Percentiles rank a stretch among this genome's conserved stretches.
Evolutionary conservation across 2,888 invertebrate genomes (phyloP).

Genomic region (Caenorhabditis sp.): DNA sequence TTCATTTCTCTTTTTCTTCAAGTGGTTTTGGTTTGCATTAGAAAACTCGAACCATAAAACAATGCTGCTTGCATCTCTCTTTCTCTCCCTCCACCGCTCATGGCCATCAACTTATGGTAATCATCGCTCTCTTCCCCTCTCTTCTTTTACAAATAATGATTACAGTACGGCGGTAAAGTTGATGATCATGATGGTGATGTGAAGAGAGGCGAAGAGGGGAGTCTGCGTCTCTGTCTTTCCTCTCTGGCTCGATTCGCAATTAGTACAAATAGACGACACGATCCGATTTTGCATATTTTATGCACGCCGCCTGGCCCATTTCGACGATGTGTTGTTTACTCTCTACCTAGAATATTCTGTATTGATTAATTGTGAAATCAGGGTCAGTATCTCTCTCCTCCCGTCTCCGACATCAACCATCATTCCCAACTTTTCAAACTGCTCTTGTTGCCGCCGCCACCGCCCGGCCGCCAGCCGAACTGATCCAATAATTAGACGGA

Average conservation of each 20-base stretch:
- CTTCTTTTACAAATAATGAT: conserved; percentile 32
- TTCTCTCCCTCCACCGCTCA: neutral
- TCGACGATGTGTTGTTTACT: conserved; percentile 23
- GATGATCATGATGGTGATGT: too few relatives aligned
- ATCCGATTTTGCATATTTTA: conserved; percentile 62
- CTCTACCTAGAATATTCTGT: conserved; percentile 9
- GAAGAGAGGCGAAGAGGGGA: too few relatives aligned
- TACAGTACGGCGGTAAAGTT: conserved; percentile 11
- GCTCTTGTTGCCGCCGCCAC: neutral
- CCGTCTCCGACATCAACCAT: neutral
- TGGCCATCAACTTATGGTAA: conserved; percentile 26
- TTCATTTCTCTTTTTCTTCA: neutral
- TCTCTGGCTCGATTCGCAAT: conserved; percentile 40
- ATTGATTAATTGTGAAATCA: conserved; percentile 25
- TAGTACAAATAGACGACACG: conserved; percentile 44
- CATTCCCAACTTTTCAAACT: neutral
- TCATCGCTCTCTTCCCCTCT: neutral
- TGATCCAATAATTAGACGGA: conserved; percentile 57
- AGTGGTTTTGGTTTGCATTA: too few relatives aligned
- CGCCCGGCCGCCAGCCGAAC: neutral
- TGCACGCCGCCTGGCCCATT: conserved; percentile 45
- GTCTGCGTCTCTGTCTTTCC: conserved; percentile 22
- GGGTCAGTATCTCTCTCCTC: conserved; percentile 1
- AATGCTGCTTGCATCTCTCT: conserved; percentile 21
- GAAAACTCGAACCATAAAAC: conserved; percentile 31